phyloP scores from a whole-genome alignment of 2,888 invertebrate genomes.

The Eupithecia insigniata region DNA sequence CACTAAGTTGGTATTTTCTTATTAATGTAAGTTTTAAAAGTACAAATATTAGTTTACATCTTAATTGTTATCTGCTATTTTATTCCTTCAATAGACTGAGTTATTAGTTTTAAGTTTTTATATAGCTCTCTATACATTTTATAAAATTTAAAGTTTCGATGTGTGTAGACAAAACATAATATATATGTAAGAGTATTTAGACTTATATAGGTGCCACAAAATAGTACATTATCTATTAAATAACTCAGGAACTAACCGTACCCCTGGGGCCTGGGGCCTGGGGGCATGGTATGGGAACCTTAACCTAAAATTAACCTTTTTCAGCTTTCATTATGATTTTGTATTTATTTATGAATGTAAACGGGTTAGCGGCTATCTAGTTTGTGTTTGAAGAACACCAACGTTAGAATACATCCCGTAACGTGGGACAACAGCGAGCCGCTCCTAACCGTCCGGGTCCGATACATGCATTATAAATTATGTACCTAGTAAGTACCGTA shows the following conservation, averaged over 20 bases:
- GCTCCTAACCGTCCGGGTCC: no score
- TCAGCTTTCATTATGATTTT: no score
- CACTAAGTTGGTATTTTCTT: constrained; percentile 24
- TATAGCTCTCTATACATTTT: constrained; percentile 4
- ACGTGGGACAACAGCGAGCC: not conserved
- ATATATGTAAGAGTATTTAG: not conserved
- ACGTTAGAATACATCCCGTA: not conserved
- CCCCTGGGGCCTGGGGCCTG: no score
- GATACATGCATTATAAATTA: no score
- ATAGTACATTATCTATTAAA: not conserved
- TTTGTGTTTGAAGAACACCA: not conserved
- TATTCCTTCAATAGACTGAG: constrained; percentile 51
- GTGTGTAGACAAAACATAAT: not conserved
- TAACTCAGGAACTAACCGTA: not conserved
- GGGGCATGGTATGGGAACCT: not conserved
- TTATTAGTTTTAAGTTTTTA: constrained; percentile 44
- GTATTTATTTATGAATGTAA: no score
- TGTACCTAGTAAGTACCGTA: no score
- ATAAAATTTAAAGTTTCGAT: not conserved
- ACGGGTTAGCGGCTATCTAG: not conserved
- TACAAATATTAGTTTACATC: constrained; percentile 63
- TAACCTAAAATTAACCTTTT: not conserved
- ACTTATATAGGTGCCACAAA: not conserved
- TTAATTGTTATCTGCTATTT: constrained; percentile 45
- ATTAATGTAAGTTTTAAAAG: constrained; percentile 60